A percentile compares a stretch with the other conserved stretches of the same genome.
phyloP scores from a whole-genome alignment of 2,113 vertebrate species.

The Gnathonemus longibarbis region DNA sequence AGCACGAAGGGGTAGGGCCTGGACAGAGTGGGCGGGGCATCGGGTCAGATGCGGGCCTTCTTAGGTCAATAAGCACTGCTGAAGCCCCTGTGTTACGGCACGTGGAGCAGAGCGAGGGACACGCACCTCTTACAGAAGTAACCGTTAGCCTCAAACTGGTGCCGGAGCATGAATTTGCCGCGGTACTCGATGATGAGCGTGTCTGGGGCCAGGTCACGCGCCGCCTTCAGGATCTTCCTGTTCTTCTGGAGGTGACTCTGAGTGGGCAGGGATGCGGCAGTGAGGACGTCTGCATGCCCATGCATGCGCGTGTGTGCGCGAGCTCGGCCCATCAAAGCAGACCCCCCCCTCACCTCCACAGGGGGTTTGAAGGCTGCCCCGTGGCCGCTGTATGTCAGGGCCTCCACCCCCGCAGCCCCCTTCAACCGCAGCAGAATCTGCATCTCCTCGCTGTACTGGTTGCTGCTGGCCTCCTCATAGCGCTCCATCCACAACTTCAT shows the following conservation, averaged over 20 bases:
- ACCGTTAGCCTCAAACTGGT: slow-evolving; percentile 98
- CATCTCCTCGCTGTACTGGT: slow-evolving; percentile 95
- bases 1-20: slow-evolving; percentile 98
- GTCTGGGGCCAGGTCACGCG: slow-evolving; percentile 88
- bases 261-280: neutral
- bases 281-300: slow-evolving; percentile 18
- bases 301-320: slow-evolving; percentile 32
- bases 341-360: slow-evolving; percentile 76
- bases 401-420: slow-evolving; percentile 76
- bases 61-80: neutral
- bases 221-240: slow-evolving; percentile 93
- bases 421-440: slow-evolving; percentile 85
- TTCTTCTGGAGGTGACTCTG: slow-evolving; percentile 96
- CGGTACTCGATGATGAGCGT: slow-evolving; percentile 96
- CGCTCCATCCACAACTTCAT: slow-evolving; percentile 98
- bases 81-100: neutral
- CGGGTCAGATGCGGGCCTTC: neutral
- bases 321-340: slow-evolving; percentile 58
- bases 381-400: slow-evolving; percentile 74
- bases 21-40: neutral
- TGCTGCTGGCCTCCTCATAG: slow-evolving; percentile 93
- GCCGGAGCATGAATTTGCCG: slow-evolving; percentile 96
- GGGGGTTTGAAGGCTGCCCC: slow-evolving; percentile 84
- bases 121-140: slow-evolving; percentile 97
- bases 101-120: neutral